Conservation (phyloP, 2,888 invertebrate genomes). For the Protophormia terraenovae region DNA sequence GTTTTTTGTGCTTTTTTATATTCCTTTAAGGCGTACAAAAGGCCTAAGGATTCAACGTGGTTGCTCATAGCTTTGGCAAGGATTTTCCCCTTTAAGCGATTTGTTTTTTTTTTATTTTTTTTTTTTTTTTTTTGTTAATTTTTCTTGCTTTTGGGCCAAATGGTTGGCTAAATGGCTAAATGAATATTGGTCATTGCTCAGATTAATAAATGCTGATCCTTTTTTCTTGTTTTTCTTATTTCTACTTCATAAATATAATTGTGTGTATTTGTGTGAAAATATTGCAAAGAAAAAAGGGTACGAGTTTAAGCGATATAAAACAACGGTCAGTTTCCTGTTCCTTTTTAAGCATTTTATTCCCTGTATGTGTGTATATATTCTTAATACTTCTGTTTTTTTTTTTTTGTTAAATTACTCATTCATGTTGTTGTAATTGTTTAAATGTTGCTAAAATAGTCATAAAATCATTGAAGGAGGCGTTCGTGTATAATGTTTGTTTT, state of each 20-base stretch:
- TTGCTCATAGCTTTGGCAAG: background rate
- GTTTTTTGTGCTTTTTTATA: slow-evolving; percentile 35
- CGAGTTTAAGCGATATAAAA: background rate
- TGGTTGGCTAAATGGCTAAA: slow-evolving; percentile 56
- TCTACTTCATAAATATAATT: background rate
- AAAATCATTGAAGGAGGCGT: slow-evolving; percentile 60
- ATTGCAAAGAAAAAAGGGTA: slow-evolving; percentile 1
- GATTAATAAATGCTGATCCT: slow-evolving; percentile 63
- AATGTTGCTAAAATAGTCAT: slow-evolving; percentile 63
- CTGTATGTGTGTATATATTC: background rate
- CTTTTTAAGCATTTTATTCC: background rate
- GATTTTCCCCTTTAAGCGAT: slow-evolving; percentile 1
- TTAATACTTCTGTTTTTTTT: slow-evolving; percentile 5
- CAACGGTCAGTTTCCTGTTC: slow-evolving; percentile 2
- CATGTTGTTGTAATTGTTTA: slow-evolving; percentile 64
- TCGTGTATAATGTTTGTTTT: slow-evolving; percentile 38
- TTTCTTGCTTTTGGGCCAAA: slow-evolving; percentile 31
- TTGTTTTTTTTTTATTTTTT: no score
- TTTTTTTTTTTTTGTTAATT: no score
- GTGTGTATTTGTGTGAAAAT: background rate
- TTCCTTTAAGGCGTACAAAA: slow-evolving; percentile 54
- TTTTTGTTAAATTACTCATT: slow-evolving; percentile 49
- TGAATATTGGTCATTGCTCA: slow-evolving; percentile 62
- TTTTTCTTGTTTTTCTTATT: slow-evolving; percentile 9
- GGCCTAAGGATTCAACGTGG: slow-evolving; percentile 34